Base-by-base conservation (phyloP, 2,113 vertebrate species). In the Paramisgurnus dabryanus region DNA sequence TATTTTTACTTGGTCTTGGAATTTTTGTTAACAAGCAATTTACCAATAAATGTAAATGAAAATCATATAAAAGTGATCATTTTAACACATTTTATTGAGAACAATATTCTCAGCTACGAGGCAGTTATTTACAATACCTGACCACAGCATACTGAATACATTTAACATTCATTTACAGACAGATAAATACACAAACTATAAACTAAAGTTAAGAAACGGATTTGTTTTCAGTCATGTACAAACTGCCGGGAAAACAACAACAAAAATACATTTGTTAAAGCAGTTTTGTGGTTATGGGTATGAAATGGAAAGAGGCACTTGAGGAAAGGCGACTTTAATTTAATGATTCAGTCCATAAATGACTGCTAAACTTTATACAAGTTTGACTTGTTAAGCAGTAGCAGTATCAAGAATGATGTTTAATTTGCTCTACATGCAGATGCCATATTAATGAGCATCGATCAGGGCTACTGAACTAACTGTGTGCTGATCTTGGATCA, bases 111-210 rank as follows among this genome's bases (percentile, higher is more conserved):
- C 17, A 43, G 15, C 34, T 57, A 57, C 9, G 18, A 72, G 69
- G 40, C 53, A 72, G 40, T 60, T n/a, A 60, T 73, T 73, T 73
- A 61, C 40, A 60, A 73, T 60, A 58, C 70, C 70, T 72, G 70
- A 72, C 55, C 39, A 60, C 39, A 60, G 70, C 70, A 60, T 41
- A 60, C 0, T 45, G 11, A 69, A 50, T 7, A 50, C n/a, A 68
- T n/a, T 60, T 73, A n/a, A 73, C 71, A 73, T 73, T 73, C 71
- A 73, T 9, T 73, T 61, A 60, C 15, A 61, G 40, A 73, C 40
- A 73, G 6, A 43, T 17, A 58, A 53, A 68, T 17, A 71, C 47
- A 70, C 50, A 41, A 34, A 57, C 10, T 7, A 41, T 43, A 22
- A 18, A 22, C 17, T 22, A 60, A 73, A 12, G 15, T 71, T 40